Evolutionary conservation across 2,113 vertebrate genomes (phyloP).

Genomic region (Suncus etruscus): DNA sequence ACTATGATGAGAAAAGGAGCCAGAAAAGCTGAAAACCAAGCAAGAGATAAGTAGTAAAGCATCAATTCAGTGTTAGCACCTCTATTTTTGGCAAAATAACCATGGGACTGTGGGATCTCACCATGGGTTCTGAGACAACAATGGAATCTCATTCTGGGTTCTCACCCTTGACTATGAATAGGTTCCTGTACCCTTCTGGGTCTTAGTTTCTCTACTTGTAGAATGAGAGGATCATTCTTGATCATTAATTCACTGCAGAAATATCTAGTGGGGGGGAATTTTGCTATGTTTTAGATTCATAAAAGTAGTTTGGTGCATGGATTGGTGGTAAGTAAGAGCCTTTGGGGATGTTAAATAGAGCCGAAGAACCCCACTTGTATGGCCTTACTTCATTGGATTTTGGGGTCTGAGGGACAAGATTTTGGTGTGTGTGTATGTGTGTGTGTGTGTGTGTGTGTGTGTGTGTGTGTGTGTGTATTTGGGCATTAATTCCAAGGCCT

Average conservation of each 20-base stretch:
- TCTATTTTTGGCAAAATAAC: neutral
- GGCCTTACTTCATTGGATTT: slow-evolving; percentile 35
- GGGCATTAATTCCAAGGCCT: too few species aligned
- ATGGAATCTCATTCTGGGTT: neutral
- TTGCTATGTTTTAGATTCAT: neutral
- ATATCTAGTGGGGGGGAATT: neutral
- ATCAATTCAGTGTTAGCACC: neutral
- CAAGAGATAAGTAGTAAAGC: slow-evolving; percentile 1
- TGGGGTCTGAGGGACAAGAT: neutral
- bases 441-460: too few species aligned
- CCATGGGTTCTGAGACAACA: neutral
- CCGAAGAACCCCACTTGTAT: neutral
- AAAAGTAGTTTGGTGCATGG: neutral
- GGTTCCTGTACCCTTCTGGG: neutral
- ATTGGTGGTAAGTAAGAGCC: neutral
- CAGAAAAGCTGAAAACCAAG: neutral
- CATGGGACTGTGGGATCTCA: neutral
- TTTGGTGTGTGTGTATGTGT: too few species aligned
- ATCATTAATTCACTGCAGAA: slow-evolving; percentile 7
- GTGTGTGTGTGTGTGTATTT: too few species aligned
- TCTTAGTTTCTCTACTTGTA: slow-evolving; percentile 23
- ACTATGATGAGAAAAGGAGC: too few species aligned
- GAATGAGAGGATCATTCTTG: slow-evolving; percentile 9
- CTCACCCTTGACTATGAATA: neutral
- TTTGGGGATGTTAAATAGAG: neutral